These are phyloP conservation scores for Seira ritae DNA, from an alignment of 2,888 invertebrate species.

Conservation along the genomic window DNA sequence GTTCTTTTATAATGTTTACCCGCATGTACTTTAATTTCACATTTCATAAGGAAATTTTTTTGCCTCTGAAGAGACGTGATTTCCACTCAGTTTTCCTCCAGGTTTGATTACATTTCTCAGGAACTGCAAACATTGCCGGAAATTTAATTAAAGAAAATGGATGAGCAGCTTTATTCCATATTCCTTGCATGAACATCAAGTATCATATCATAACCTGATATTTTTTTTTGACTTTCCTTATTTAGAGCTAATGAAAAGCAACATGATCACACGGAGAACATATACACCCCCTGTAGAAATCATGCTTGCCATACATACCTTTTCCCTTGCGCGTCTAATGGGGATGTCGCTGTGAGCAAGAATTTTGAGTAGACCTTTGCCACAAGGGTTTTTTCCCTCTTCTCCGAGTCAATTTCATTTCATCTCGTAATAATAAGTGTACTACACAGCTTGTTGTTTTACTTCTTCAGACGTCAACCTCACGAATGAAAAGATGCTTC, in stretches of 20 bases:
- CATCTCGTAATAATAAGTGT: no score
- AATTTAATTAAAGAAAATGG: no score
- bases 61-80: no score
- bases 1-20: no score
- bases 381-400: neutral
- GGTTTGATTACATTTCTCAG: no score
- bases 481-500: slow-evolving; percentile 1
- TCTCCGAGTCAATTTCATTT: neutral
- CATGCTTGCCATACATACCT: neutral
- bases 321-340: neutral
- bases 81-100: no score
- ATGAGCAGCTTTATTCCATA: neutral
- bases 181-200: neutral
- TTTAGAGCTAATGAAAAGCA: no score
- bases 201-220: no score
- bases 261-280: neutral
- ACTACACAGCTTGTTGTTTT: no score
- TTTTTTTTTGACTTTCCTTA: neutral
- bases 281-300: neutral
- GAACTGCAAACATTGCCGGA: no score
- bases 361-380: neutral
- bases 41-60: no score
- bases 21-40: no score
- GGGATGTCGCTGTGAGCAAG: neutral
- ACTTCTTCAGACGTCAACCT: neutral